Percentiles rank a stretch among this genome's conserved stretches.
Conservation (phyloP, 2,888 invertebrate species). For the Acanthococcus lagerstroemiae region DNA sequence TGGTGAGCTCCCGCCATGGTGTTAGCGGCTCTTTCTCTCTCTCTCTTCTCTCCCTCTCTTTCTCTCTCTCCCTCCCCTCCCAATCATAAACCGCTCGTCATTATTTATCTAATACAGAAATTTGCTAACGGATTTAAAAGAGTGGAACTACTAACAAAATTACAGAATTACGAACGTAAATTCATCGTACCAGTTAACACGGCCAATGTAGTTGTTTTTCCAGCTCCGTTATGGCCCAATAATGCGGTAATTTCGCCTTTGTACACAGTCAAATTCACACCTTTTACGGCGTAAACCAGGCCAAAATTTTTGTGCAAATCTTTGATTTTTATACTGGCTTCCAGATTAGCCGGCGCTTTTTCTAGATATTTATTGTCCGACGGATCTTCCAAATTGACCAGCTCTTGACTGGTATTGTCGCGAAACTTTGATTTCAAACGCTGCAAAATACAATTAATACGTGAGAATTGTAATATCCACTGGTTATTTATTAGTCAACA, state of each 20-base stretch:
- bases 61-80: too few relatives aligned
- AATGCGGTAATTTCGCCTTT: slow-evolving; percentile 75
- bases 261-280: slow-evolving; percentile 54
- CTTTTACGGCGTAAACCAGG: slow-evolving; percentile 2
- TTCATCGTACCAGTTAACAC: slow-evolving; percentile 46
- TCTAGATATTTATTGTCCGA: slow-evolving; percentile 18
- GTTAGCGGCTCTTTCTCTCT: too few relatives aligned
- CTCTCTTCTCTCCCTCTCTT: too few relatives aligned
- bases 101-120: too few relatives aligned
- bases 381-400: slow-evolving; percentile 24
- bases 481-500: too few relatives aligned
- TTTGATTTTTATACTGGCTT: slow-evolving; percentile 3
- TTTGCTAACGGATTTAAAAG: too few relatives aligned
- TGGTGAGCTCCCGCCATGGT: too few relatives aligned
- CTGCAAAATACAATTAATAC: too few relatives aligned
- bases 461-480: too few relatives aligned
- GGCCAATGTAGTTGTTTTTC: slow-evolving; percentile 69
- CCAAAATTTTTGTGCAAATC: slow-evolving; percentile 22
- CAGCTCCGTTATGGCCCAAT: slow-evolving; percentile 80
- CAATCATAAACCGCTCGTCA: too few relatives aligned
- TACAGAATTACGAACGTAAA: not conserved
- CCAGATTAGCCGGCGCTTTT: slow-evolving; percentile 34
- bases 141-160: too few relatives aligned
- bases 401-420: not conserved
- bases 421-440: not conserved